phyloP scores from a whole-genome alignment of 2,888 invertebrate genomes.

The Cantharis rufa region DNA sequence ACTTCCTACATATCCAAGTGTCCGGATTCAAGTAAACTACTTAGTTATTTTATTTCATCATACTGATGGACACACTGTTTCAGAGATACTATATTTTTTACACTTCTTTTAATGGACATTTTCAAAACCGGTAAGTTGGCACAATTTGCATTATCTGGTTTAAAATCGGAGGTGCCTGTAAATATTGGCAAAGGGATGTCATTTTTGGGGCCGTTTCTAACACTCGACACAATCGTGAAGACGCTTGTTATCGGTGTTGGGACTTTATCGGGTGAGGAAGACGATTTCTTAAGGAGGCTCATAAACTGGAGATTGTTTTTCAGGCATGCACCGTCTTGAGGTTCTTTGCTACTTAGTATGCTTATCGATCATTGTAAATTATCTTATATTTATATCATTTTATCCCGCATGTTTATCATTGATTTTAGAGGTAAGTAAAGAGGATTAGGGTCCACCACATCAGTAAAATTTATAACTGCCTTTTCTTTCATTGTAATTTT shows the following conservation, averaged over 20 bases:
- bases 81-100: constrained; percentile 91
- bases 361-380: constrained; percentile 89
- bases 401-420: constrained; percentile 92
- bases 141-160: constrained; percentile 75
- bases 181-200: constrained; percentile 90
- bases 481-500: not conserved
- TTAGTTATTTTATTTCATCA: constrained; percentile 43
- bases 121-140: constrained; percentile 89
- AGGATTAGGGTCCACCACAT: not conserved
- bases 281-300: not conserved
- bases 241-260: constrained; percentile 91
- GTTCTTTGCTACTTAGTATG: constrained; percentile 91
- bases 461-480: not conserved
- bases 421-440: constrained; percentile 77
- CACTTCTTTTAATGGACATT: constrained; percentile 86
- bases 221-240: constrained; percentile 88
- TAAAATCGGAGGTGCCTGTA: constrained; percentile 77
- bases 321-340: constrained; percentile 82
- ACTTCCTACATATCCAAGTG: constrained; percentile 83
- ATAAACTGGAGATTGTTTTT: constrained; percentile 8
- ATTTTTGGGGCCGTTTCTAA: constrained; percentile 85
- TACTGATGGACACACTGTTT: constrained; percentile 36
- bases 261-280: constrained; percentile 73
- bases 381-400: constrained; percentile 91
- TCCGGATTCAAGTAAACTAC: constrained; percentile 80